These are phyloP conservation scores for Rhagophthalmus giganteus DNA, from an alignment of 2,888 invertebrate genomes.

Conservation along the genomic window DNA sequence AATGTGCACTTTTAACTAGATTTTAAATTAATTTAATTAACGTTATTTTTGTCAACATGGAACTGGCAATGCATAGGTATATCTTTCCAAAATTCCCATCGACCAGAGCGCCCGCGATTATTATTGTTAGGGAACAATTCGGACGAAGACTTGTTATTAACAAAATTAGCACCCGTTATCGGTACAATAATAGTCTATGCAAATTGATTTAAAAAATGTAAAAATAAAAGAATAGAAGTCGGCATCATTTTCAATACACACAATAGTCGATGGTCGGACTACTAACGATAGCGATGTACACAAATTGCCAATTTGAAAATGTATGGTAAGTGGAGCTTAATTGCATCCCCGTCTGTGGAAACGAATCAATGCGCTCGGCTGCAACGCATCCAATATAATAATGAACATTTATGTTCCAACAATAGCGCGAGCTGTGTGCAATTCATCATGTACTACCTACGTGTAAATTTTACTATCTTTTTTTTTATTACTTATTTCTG, in stretches of 20 bases:
- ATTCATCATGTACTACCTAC: conserved; percentile 17
- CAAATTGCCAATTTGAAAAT: conserved; percentile 35
- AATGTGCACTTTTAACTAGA: conserved; percentile 52
- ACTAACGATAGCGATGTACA: conserved; percentile 32
- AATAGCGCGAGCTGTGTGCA: conserved; percentile 20
- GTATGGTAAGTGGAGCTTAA: conserved; percentile 34
- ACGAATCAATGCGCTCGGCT: conserved; percentile 33
- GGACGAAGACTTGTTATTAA: no score
- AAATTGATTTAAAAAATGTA: no score
- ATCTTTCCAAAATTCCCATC: not conserved
- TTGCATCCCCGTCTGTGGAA: conserved; percentile 34
- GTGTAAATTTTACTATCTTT: conserved; percentile 9
- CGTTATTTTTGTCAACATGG: conserved; percentile 46
- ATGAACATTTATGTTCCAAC: conserved; percentile 31
- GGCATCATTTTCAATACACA: conserved; percentile 27
- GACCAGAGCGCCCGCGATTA: no score
- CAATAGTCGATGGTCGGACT: conserved; percentile 32
- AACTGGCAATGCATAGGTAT: conserved; percentile 15
- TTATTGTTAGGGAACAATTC: no score
- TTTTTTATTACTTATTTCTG: no score
- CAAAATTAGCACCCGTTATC: no score
- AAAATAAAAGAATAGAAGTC: conserved; percentile 23
- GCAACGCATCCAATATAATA: conserved; percentile 31
- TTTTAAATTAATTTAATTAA: conserved; percentile 53
- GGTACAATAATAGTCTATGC: no score